Base-by-base conservation (phyloP, 1,140 invertebrate species). In the Megalopta genalis region DNA sequence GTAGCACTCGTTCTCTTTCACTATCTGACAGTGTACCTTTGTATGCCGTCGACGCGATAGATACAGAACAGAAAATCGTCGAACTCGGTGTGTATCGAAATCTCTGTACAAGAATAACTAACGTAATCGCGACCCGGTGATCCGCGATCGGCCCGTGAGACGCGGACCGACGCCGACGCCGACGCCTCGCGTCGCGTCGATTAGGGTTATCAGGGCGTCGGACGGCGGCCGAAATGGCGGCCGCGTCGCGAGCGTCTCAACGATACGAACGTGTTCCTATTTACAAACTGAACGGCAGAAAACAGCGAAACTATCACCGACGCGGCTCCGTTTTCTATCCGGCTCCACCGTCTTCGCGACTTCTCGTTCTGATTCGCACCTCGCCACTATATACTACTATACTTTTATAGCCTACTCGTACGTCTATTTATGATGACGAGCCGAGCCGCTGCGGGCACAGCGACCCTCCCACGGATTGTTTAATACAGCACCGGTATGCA, bases 31-130 rank as follows among this genome's bases (percentile, higher is more conserved):
- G 39, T 79, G 71, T 74, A 67, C 14, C 42, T 66, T 74, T 79
- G 63, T 74, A 49, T 62, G 77, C 77, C 77, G 81, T 77, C 80
- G 83, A 89, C 83, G 87, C 65, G 82, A 88, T 91, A 91, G 82
- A 77, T 87, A 87, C 83, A 87, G 91, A 91, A 92, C 90, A 46
- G 89, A 90, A 90, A 91, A 88, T 91, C 79, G 86, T 89, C 84
- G 86, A 80, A 62, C 59, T 10, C 62, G 76, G 78, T 78, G 77
- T 78, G 75, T 77, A 83, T 67, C 59, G 37, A 42, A 81, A 77
- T 32, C 60, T 87, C 79, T 87, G 85, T 84, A 87, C 86, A 86
- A 65, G 77, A 82, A 80, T 85, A 78, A 81, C 76, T 74, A 86
- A 86, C 57, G 68, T 66, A n/a, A 57, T n/a, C 71, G 68, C 75